Evolutionary conservation across 2,888 invertebrate species (phyloP).

Genomic region (Nipponacmea schrenckii): DNA sequence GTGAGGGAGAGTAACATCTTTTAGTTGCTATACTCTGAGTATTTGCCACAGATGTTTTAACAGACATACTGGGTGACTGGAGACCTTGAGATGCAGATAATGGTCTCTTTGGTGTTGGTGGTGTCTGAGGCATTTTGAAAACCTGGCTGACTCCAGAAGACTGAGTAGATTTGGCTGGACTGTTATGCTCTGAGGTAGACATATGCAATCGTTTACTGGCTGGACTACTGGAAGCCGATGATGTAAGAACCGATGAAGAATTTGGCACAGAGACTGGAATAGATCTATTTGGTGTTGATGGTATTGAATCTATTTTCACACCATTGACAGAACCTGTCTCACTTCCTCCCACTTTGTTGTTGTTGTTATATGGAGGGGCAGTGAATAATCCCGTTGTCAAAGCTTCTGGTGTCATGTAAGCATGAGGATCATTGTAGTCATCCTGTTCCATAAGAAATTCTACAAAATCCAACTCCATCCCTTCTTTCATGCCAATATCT

Average conservation of each 20-base stretch:
- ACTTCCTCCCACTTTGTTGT: background rate
- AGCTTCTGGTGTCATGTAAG: slow-evolving; percentile 58
- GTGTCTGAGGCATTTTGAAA: slow-evolving; percentile 58
- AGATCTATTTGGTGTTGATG: background rate
- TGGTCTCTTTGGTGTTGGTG: slow-evolving; percentile 48
- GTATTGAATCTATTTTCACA: background rate
- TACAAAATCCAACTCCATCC: slow-evolving; percentile 66
- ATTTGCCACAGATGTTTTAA: slow-evolving; percentile 16
- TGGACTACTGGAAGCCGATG: slow-evolving; percentile 55
- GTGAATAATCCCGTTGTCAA: slow-evolving; percentile 19
- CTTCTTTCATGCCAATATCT: slow-evolving; percentile 67
- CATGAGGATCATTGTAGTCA: slow-evolving; percentile 46
- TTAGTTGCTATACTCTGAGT: slow-evolving; percentile 6
- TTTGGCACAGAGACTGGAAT: slow-evolving; percentile 6
- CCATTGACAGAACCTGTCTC: background rate
- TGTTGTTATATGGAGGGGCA: slow-evolving; percentile 10
- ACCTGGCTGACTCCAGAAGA: slow-evolving; percentile 27
- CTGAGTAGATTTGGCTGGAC: slow-evolving; percentile 34
- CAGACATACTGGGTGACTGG: slow-evolving; percentile 37
- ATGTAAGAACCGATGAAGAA: background rate
- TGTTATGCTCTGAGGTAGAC: slow-evolving; percentile 52
- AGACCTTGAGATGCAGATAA: slow-evolving; percentile 49
- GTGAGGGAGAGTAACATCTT: slow-evolving; percentile 10
- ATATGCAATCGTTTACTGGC: slow-evolving; percentile 56
- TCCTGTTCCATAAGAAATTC: slow-evolving; percentile 63